Conservation (phyloP, 1,140 invertebrate genomes). For the Aphaenogaster ashmeadi region DNA sequence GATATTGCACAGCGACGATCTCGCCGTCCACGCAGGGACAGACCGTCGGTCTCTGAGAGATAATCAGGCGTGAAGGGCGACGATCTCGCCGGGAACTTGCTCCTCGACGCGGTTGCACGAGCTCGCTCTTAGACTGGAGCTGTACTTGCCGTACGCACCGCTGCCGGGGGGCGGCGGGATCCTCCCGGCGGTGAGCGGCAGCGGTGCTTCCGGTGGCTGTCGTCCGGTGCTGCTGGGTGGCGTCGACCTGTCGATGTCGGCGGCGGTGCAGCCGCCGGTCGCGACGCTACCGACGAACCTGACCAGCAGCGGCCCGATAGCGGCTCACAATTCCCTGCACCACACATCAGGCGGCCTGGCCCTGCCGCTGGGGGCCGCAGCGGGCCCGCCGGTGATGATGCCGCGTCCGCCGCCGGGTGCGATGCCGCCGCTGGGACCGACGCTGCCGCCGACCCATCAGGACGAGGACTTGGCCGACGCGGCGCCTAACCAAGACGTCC, state of each 20-base stretch:
- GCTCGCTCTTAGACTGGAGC: constrained; percentile 84
- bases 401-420: constrained; percentile 84
- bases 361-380: constrained; percentile 84
- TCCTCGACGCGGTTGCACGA: constrained; percentile 32
- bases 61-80: not conserved
- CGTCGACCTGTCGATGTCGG: constrained; percentile 86
- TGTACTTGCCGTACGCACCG: constrained; percentile 86
- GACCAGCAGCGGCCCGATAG: constrained; percentile 71
- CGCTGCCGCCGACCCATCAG: constrained; percentile 81
- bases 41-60: not conserved
- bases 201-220: constrained; percentile 76
- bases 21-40: too few species aligned
- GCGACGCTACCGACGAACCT: constrained; percentile 69
- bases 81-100: not conserved
- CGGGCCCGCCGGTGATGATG: constrained; percentile 86
- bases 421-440: constrained; percentile 85
- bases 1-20: not conserved
- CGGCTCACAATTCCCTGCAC: constrained; percentile 77
- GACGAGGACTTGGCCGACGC: constrained; percentile 84
- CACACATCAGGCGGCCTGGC: constrained; percentile 79
- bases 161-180: constrained; percentile 86
- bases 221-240: constrained; percentile 81
- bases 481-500: constrained; percentile 92
- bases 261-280: constrained; percentile 79
- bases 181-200: constrained; percentile 85